phyloP scores from a whole-genome alignment of 2,797 vertebrate genomes.

The Brachyrhaphis roseni region DNA sequence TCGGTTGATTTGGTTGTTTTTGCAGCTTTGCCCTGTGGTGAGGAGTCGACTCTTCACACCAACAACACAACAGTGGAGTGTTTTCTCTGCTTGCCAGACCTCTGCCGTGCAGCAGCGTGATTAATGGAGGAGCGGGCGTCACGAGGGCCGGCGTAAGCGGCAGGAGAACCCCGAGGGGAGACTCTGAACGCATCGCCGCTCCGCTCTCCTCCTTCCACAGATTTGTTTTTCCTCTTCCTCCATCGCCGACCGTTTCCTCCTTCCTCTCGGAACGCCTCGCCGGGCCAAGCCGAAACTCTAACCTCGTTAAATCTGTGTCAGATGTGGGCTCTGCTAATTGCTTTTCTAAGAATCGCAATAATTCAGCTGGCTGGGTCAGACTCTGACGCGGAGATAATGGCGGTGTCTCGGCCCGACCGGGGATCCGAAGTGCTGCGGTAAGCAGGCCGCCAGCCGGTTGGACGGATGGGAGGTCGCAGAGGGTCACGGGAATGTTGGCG shows the following conservation, averaged over 20 bases:
- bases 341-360: conserved; percentile 77
- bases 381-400: conserved; percentile 61
- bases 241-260: conserved; percentile 35
- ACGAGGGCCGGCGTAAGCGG: conserved; percentile 56
- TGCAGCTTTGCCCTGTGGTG: neutral
- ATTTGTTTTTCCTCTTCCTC: conserved; percentile 17
- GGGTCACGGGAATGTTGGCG: conserved; percentile 41
- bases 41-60: conserved; percentile 23
- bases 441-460: conserved; percentile 59
- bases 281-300: conserved; percentile 46
- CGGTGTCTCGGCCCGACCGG: conserved; percentile 35
- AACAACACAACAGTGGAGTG: conserved; percentile 59
- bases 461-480: conserved; percentile 43
- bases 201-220: conserved; percentile 13
- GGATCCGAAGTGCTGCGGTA: conserved; percentile 60
- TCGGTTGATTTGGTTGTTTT: neutral
- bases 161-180: conserved; percentile 57
- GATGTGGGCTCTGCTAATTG: conserved; percentile 68
- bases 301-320: conserved; percentile 63
- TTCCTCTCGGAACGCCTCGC: conserved; percentile 19
- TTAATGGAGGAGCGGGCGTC: conserved; percentile 72
- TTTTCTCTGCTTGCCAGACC: conserved; percentile 59
- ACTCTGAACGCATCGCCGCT: conserved; percentile 42
- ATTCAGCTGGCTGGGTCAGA: conserved; percentile 63
- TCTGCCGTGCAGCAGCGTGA: conserved; percentile 71